Evolutionary conservation across 1,140 invertebrate genomes (phyloP), one percentile per base, ranked within the genome.

Genomic region (Druon quercuslanigerum): DNA sequence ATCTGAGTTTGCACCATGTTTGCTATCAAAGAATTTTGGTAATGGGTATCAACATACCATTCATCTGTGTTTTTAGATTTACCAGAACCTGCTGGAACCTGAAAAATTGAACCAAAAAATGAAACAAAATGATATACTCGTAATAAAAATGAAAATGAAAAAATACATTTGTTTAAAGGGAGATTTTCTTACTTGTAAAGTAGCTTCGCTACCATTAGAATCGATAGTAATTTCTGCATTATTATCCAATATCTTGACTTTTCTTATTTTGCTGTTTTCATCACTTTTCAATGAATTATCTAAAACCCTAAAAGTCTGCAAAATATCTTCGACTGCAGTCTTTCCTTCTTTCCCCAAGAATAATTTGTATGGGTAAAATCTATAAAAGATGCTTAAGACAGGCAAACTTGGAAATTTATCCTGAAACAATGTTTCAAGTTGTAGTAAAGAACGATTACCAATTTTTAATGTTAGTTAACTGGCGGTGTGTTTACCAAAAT

Each of bases 321-420:
- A 89, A 9, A 96, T 93, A 72, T 92, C 93, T 81, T 94, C 92
- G 0, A 97, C 94, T 3, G 95, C 94, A 56, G 92, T 93, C 75
- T 93, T 92, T 13, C 95, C 94, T 60, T 98, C 96, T 81, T 93
- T 92, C 20, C 94, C 93, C 60, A 98, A 87, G 87, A 98, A 95
- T 11, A 94, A 90, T 74, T 95, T 93, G 84, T 96, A 97, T 0
- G 98, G 98, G 92, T 98, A 99, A 13, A 97, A 90, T 20, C 95
- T 92, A 76, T 94, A 93, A 46, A 98, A 89, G 1, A 96, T 85
- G 71, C 95, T 93, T 82, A 94, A 92, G 1, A 94, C 89, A 17
- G 94, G 92, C 19, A 96, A 87, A 20, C 92, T 84, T 13, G 96
- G 95, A 82, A 94, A 94, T 77, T 92, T 91, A 89, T 96, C 93